phyloP scores from a whole-genome alignment of 2,797 vertebrate genomes.

The Leucoraja ocellata region DNA sequence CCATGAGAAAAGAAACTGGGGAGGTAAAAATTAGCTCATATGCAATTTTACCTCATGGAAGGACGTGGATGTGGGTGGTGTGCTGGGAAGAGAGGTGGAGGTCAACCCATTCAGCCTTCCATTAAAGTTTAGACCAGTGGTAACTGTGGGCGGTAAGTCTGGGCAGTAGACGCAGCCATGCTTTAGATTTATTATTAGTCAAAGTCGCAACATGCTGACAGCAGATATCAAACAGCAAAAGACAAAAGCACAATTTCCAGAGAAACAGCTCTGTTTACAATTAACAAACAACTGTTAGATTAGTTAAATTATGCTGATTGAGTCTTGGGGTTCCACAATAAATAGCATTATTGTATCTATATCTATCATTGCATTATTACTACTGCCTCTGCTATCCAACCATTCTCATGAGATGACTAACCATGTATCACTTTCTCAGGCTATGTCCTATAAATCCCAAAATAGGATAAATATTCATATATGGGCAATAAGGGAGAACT shows the following conservation, averaged over 20 bases:
- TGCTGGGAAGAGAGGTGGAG: too few relatives aligned
- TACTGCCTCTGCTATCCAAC: not conserved
- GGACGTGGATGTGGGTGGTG: too few relatives aligned
- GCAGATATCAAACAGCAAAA: not conserved
- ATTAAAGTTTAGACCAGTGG: too few relatives aligned
- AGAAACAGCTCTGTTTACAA: not conserved
- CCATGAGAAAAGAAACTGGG: not conserved
- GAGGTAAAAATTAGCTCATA: not conserved
- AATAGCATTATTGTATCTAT: not conserved
- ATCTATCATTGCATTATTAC: not conserved
- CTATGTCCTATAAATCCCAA: not conserved
- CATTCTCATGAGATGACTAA: not conserved
- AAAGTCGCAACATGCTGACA: not conserved
- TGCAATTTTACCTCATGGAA: not conserved
- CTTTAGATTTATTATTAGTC: not conserved
- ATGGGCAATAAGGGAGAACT: not conserved
- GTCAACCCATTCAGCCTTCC: too few relatives aligned
- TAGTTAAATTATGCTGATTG: not conserved
- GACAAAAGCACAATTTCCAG: not conserved
- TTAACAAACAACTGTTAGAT: not conserved
- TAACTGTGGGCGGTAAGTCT: too few relatives aligned
- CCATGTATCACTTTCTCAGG: not conserved
- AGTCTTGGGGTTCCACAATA: not conserved
- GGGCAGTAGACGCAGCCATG: too few relatives aligned
- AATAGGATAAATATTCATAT: not conserved